These are phyloP conservation scores for Falco columbarius DNA, from an alignment of 2,797 vertebrate genomes.

Conservation along the genomic window DNA sequence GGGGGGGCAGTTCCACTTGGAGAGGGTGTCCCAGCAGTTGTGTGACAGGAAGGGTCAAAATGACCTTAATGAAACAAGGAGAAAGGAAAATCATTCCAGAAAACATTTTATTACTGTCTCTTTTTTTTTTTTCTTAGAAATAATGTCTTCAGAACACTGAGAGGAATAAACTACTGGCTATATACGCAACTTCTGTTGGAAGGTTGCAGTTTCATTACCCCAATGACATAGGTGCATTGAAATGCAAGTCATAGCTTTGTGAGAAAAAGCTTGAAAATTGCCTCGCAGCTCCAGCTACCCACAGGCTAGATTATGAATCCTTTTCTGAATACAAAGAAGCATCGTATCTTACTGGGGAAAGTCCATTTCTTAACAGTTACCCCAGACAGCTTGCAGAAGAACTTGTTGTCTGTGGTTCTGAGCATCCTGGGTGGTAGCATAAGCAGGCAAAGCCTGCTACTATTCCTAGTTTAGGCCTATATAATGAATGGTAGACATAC, in stretches of 20 bases:
- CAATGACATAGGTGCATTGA: not conserved
- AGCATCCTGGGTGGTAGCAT: too few species aligned
- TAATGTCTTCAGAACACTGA: not conserved
- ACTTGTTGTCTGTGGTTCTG: accelerated
- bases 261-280: not conserved
- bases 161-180: not conserved
- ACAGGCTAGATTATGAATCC: not conserved
- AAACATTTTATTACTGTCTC: not conserved
- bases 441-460: not conserved
- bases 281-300: not conserved
- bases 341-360: not conserved
- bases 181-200: not conserved
- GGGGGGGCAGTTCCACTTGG: not conserved
- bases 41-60: not conserved
- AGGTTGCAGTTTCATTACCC: not conserved
- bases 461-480: not conserved
- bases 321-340: not conserved
- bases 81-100: not conserved
- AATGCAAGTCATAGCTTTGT: not conserved
- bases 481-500: not conserved
- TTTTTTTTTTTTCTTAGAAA: not conserved
- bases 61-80: not conserved
- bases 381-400: not conserved
- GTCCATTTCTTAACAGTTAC: not conserved
- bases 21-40: not conserved